Conservation (phyloP, 1,140 invertebrate genomes). For the Procambarus clarkii region DNA sequence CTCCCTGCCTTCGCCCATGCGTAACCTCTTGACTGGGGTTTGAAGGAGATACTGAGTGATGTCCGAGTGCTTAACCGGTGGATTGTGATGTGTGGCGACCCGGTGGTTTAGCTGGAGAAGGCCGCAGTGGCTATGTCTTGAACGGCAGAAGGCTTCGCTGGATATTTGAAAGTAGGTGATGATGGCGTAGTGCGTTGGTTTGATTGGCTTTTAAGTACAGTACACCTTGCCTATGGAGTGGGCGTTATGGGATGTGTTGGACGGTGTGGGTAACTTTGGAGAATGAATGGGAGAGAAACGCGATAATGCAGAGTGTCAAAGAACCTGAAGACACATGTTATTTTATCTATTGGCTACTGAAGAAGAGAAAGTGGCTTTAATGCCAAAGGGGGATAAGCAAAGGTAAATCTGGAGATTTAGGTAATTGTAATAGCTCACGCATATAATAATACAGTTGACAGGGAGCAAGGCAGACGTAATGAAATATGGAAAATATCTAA, state of each 20-base stretch:
- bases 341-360: neutral
- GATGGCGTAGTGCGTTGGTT: neutral
- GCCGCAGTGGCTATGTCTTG: neutral
- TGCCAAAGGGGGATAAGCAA: neutral
- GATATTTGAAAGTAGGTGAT: constrained; percentile 18
- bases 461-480: no score
- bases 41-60: neutral
- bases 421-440: no score
- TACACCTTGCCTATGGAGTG: neutral
- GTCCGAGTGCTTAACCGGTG: neutral
- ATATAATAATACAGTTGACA: no score
- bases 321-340: no score
- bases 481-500: no score
- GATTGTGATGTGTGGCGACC: constrained; percentile 1
- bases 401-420: neutral
- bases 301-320: no score
- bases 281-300: neutral
- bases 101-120: neutral
- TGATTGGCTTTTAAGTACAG: neutral
- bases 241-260: neutral
- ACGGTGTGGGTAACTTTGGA: neutral
- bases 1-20: neutral
- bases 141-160: neutral
- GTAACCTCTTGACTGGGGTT: constrained; percentile 6
- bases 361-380: neutral